Evolutionary conservation across 2,113 vertebrate genomes (phyloP).

Genomic region (Plestiodon gilberti): DNA sequence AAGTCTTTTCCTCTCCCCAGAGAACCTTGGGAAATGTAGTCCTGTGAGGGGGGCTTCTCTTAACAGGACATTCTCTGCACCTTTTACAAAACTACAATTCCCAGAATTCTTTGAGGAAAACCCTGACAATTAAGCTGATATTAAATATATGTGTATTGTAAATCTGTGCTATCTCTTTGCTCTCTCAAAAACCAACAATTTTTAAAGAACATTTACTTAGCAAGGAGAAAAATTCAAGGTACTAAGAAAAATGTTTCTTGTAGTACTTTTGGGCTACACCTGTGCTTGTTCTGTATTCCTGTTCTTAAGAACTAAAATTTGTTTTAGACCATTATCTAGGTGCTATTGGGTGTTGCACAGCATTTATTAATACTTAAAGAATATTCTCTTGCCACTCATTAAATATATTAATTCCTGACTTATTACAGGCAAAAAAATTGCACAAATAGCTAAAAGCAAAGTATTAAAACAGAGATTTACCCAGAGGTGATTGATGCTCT

Average conservation of each 20-base stretch:
- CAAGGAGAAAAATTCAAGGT: background rate
- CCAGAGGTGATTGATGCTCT: slow-evolving; percentile 74
- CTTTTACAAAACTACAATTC: background rate
- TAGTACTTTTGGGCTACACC: rapidly evolving
- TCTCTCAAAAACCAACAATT: background rate
- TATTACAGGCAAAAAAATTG: slow-evolving; percentile 73
- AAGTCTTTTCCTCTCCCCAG: background rate
- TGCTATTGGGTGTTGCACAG: background rate
- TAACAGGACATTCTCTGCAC: too few species aligned
- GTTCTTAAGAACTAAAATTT: slow-evolving; percentile 17
- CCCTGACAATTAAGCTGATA: background rate
- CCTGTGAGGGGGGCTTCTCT: too few species aligned
- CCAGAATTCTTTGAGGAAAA: background rate
- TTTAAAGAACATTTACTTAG: background rate
- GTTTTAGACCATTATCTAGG: slow-evolving; percentile 27
- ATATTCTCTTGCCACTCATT: slow-evolving; percentile 19
- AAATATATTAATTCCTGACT: slow-evolving; percentile 61
- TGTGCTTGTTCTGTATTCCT: background rate
- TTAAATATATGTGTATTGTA: background rate
- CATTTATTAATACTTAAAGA: slow-evolving; percentile 46
- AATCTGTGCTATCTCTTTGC: background rate
- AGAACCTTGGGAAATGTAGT: background rate
- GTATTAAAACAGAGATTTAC: slow-evolving; percentile 58
- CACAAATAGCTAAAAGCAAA: slow-evolving; percentile 76
- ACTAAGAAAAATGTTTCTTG: background rate